Evolutionary conservation across 2,888 invertebrate genomes (phyloP), one percentile per base, ranked within the genome.

Genomic region (Caenorhabditis panamensis): DNA sequence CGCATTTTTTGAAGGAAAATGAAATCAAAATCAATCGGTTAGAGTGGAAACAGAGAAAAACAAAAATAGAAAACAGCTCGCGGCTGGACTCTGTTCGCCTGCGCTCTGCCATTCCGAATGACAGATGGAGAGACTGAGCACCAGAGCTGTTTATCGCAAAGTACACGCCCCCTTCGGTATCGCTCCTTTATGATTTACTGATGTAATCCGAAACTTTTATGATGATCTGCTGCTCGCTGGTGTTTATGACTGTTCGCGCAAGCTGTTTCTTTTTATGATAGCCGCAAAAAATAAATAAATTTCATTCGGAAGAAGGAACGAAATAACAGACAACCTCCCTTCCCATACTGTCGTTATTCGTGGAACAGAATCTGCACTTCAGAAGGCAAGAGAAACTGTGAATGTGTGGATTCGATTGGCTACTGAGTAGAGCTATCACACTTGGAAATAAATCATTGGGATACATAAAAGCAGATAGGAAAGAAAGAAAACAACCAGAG

Each of bases 361-460:
- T 31, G 16, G 9, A 8, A 36, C 2, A 36, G 37, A 37, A 54
- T 26, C 24, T 51, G 51, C 51, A 54, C 26, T 28, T 54, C 26
- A 2, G 28, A 54, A 54, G 54, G 54, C 54, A 54, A 54, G 54
- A 54, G 54, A 28, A 54, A 49, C 49, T 41, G 41, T 41, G 41
- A 41, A 41, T n/a, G n/a, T 41, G 49, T 49, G 49, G 49, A 49
- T 20, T 49, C 16, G 16, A 3, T 4, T 49, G 5, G 20, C 5
- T 16, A 13, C 44, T 44, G 8, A 44, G 49, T 4, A 26, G 22
- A 59, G 20, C n/a, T 41, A 41, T 59, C 37, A 59, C 41, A 37
- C 41, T 59, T 59, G 16, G 54, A 26, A 54, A n/a, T 20, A 1
- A 41, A 41, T 41, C 8, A 41, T 36, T 36, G 13, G 13, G 16